These are phyloP conservation scores for Daubentonia madagascariensis DNA, from an alignment of 2,113 vertebrate species.

Conservation along the genomic window DNA sequence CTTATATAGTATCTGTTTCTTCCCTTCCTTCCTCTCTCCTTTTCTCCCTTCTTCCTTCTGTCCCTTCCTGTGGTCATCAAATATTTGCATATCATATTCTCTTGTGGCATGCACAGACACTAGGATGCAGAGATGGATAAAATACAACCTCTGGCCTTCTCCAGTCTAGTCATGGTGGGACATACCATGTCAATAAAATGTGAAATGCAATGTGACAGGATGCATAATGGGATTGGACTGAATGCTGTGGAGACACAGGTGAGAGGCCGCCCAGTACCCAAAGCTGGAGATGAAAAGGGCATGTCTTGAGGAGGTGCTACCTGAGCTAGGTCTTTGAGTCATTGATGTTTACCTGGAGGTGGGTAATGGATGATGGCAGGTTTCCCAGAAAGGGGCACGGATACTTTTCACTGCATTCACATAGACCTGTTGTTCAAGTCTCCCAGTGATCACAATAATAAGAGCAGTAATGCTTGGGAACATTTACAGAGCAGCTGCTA, in stretches of 20 bases:
- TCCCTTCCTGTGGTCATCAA: background rate
- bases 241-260: no score
- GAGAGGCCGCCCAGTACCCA: background rate
- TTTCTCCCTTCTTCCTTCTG: background rate
- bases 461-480: background rate
- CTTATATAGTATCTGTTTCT: background rate
- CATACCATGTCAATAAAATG: no score
- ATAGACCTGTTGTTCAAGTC: accelerated
- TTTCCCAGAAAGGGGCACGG: background rate
- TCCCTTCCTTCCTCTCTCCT: background rate
- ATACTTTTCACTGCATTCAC: background rate
- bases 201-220: background rate
- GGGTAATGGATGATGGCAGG: background rate
- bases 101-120: background rate
- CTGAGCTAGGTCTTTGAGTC: background rate
- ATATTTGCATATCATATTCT: background rate
- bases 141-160: background rate
- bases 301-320: accelerated
- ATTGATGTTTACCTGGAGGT: background rate
- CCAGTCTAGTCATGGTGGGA: background rate
- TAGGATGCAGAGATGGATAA: background rate
- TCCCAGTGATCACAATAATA: background rate
- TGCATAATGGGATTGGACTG: background rate
- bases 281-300: background rate
- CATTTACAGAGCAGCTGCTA: background rate